These are phyloP conservation scores for Dynastes maya DNA, from an alignment of 2,888 invertebrate species.

Conservation along the genomic window DNA sequence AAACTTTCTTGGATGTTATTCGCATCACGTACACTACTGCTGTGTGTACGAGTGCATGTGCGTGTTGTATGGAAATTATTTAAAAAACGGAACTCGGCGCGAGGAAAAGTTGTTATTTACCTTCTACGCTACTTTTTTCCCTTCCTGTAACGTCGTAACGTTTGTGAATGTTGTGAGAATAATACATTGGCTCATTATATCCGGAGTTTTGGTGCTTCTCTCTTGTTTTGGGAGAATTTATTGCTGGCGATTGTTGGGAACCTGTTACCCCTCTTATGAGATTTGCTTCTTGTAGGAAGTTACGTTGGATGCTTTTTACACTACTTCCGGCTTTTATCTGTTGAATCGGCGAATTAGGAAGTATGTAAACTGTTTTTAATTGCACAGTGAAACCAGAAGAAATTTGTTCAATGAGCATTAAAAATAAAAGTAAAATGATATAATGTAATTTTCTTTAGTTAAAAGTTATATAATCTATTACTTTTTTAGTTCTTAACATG, in stretches of 20 bases:
- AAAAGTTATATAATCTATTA: too few species aligned
- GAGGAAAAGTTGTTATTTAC: slow-evolving; percentile 25
- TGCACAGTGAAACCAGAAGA: too few species aligned
- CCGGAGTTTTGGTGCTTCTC: slow-evolving; percentile 13
- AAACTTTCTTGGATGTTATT: neutral
- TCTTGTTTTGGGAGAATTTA: slow-evolving; percentile 22
- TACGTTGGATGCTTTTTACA: neutral
- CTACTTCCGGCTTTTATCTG: neutral
- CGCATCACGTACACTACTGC: neutral
- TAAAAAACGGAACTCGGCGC: slow-evolving; percentile 28
- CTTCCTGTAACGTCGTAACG: slow-evolving; percentile 2
- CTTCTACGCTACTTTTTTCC: slow-evolving; percentile 16
- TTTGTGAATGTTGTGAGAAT: slow-evolving; percentile 27
- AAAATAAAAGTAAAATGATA: too few species aligned
- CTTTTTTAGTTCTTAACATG: too few species aligned
- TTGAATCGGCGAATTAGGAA: neutral
- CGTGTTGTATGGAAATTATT: slow-evolving; percentile 36
- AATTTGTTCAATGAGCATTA: too few species aligned
- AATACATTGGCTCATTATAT: slow-evolving; percentile 22
- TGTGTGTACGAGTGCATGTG: neutral
- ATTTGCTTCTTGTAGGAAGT: neutral
- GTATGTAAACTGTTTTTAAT: too few species aligned
- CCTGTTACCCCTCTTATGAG: slow-evolving; percentile 13
- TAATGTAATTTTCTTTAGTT: too few species aligned
- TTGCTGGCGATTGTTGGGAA: slow-evolving; percentile 5